A percentile compares a stretch with the other conserved stretches of the same genome.
Evolutionary conservation across 2,113 vertebrate species (phyloP).

Genomic region (Sylvilagus bachmani): DNA sequence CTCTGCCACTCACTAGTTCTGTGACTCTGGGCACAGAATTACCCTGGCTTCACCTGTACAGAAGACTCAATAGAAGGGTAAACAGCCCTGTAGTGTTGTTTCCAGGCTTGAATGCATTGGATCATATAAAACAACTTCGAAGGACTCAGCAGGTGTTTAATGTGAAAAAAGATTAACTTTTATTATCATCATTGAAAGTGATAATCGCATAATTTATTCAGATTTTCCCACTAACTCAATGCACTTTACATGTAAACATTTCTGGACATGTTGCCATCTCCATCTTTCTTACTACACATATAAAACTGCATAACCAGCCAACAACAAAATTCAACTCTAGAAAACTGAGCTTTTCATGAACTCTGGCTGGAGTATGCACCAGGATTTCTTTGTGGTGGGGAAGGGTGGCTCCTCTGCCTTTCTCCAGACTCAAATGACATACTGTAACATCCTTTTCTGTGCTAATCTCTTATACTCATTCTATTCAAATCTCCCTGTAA

Average conservation of each 20-base stretch:
- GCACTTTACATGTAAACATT: background rate
- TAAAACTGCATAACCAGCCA: background rate
- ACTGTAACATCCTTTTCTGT: rapidly evolving
- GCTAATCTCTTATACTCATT: background rate
- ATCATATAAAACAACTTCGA: background rate
- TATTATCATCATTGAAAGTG: background rate
- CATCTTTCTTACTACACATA: background rate
- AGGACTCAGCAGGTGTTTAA: background rate
- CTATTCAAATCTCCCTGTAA: background rate
- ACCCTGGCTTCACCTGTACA: background rate
- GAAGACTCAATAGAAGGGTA: background rate
- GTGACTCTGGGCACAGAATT: background rate
- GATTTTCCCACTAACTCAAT: background rate
- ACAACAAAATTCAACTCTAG: background rate
- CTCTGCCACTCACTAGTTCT: background rate
- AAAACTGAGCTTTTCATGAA: background rate
- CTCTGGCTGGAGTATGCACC: too few species aligned
- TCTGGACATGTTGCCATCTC: background rate
- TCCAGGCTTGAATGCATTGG: background rate
- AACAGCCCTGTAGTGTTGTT: background rate
- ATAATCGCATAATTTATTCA: background rate
- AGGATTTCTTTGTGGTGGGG: too few species aligned
- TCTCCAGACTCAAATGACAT: background rate
- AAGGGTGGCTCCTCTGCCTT: background rate
- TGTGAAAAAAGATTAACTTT: background rate